Base-by-base conservation (phyloP, 2,888 invertebrate genomes). In the Drosophila lutescens region DNA sequence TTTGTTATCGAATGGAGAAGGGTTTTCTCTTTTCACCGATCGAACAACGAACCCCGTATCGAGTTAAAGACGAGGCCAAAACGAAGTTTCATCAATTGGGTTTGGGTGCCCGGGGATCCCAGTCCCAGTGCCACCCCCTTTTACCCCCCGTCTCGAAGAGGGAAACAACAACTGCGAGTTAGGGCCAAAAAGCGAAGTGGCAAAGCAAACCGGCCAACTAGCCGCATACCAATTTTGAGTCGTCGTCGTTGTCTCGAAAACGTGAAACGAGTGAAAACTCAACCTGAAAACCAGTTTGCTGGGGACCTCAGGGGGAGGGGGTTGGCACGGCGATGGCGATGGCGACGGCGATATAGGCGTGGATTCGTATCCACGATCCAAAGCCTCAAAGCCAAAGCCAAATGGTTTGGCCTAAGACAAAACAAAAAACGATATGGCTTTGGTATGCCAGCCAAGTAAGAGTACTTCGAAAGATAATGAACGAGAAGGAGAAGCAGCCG, bases 211-310 rank as follows among this genome's bases (percentile, higher is more conserved):
- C 70, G 61, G 66, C 66, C 61, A 53, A 51, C 60, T 61, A 62
- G 61, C 51, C 77, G 85, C 84, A 87, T 84, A 84, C 83, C 87
- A 84, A 86, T 78, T 85, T 80, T 80, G 71, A 83, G 78, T 70
- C 63, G 62, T 65, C 55, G 60, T 20, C 30, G 55, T 66, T 70
- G 72, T 73, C 70, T 76, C 78, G 71, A 82, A 86, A 83, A 83
- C 83, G 76, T 76, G 86, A 83, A 86, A 68, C 86, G 83, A 83
- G 86, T 86, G 83, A 83, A 83, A 86, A 86, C 83, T 83, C 80
- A 80, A 67, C 66, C 49, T 20, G 66, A 34, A 83, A 83, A 83
- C 83, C 58, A 53, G 83, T 83, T 86, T 74, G 61, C 8, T 5
- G 43, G 50, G 30, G 47, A 20, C 9, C 23, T 36, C 12, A 4